These are phyloP conservation scores for Myopa testacea DNA, from an alignment of 2,888 invertebrate genomes.

Conservation along the genomic window DNA sequence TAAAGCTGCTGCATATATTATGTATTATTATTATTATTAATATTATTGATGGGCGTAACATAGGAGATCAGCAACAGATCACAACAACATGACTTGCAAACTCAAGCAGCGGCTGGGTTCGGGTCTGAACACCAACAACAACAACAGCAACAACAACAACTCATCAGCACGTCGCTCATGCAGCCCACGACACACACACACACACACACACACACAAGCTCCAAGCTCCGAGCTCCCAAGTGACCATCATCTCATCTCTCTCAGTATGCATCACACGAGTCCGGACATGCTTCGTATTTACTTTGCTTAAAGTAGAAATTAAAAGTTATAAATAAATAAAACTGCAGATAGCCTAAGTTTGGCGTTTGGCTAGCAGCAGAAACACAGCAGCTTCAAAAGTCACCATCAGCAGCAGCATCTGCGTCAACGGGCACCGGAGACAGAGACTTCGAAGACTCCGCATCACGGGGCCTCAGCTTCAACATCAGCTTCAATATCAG, in stretches of 20 bases:
- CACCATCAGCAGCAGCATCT: not conserved
- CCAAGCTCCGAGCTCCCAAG: too few relatives aligned
- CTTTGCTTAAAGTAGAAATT: constrained; percentile 13
- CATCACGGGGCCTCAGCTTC: too few relatives aligned
- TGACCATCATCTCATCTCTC: not conserved
- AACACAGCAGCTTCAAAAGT: too few relatives aligned
- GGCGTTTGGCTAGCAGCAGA: too few relatives aligned
- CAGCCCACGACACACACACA: not conserved
- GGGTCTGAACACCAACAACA: not conserved
- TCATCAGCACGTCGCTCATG: constrained; percentile 16
- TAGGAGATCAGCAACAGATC: constrained; percentile 32
- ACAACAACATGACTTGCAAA: constrained; percentile 2
- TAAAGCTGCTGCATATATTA: constrained; percentile 26
- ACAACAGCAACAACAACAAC: not conserved
- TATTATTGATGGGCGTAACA: constrained; percentile 39
- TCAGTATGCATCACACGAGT: not conserved
- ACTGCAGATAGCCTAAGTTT: not conserved
- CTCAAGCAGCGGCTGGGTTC: not conserved
- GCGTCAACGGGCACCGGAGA: not conserved
- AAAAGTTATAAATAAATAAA: constrained; percentile 17
- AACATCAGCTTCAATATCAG: too few relatives aligned
- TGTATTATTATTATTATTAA: constrained; percentile 37
- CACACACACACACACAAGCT: not conserved
- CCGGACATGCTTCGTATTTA: constrained; percentile 7
- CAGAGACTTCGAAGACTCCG: too few relatives aligned